Evolutionary conservation across 2,113 vertebrate species (phyloP).

Genomic region (Hypocryptadius cinnamomeus): DNA sequence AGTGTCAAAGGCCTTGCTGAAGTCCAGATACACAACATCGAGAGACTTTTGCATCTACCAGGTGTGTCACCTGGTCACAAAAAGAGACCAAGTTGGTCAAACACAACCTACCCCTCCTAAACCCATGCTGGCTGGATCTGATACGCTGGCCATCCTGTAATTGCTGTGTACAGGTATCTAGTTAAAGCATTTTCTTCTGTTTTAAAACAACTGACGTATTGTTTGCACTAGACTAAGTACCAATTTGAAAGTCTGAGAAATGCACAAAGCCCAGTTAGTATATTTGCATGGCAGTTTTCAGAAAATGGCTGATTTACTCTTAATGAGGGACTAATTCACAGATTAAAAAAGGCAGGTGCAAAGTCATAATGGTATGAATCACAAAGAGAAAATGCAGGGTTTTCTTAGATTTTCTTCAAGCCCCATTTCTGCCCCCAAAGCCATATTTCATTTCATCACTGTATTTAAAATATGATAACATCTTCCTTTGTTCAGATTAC

Average conservation of each 20-base stretch:
- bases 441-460: background rate
- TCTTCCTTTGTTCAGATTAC: background rate
- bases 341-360: background rate
- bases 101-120: background rate
- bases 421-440: background rate
- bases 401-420: background rate
- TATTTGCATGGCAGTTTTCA: background rate
- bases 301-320: background rate
- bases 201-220: background rate
- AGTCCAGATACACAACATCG: background rate
- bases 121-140: background rate
- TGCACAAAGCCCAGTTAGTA: background rate
- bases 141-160: background rate
- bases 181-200: background rate
- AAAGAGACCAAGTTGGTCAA: background rate
- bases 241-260: background rate
- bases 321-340: background rate
- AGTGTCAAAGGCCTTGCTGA: background rate
- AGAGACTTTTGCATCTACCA: background rate
- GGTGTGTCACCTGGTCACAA: background rate
- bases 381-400: background rate
- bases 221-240: background rate
- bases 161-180: accelerated
- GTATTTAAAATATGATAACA: background rate
- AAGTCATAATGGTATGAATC: background rate